Evolutionary conservation across 2,797 vertebrate species (phyloP), one percentile per base, ranked within the genome.

Genomic region (Paguma larvata): DNA sequence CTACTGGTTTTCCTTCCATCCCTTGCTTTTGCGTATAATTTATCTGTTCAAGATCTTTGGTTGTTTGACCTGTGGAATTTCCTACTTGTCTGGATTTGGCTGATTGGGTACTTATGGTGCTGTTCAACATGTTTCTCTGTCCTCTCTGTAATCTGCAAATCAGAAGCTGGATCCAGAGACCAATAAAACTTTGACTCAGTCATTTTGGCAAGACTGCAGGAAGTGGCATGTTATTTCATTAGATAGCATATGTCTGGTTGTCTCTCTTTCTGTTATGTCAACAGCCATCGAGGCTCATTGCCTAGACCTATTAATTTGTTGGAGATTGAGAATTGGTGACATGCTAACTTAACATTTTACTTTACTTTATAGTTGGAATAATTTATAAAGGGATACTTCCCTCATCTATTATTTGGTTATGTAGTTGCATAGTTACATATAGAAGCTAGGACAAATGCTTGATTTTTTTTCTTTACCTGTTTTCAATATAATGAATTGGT

Each of bases 241-340:
- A 77, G 72, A 75, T n/a, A 10, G 53, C 77, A 9, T 62, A n/a
- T 41, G 59, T 94, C 53, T 95, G 67, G 44, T 34, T 65, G 75
- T 95, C 56, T 97, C 56, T 67, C 51, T 82, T 82, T 95, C 44
- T 73, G 18, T 91, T 65, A 82, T 23, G 73, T 91, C 65, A 51
- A 75, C 51, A 72, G 32, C 27, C 59, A 41, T 3, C 18, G 32
- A 51, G 79, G 27, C 73, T 93, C 62, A 72, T 53, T 65, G 78
- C 84, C 63, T 84, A 63, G 89, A 91, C 21, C 41, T 89, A 94
- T 44, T 91, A 91, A 91, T 88, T 91, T 63, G 53, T 27, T 70
- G 77, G 88, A 78, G n/a, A 56, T 77, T 88, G 67, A 94, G 82
- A 89, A 94, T 88, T 78, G 30, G 46, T 80, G 59, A 93, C 78